These are phyloP conservation scores for Euplagia quadripunctaria DNA, from an alignment of 2,888 invertebrate genomes.

Conservation along the genomic window DNA sequence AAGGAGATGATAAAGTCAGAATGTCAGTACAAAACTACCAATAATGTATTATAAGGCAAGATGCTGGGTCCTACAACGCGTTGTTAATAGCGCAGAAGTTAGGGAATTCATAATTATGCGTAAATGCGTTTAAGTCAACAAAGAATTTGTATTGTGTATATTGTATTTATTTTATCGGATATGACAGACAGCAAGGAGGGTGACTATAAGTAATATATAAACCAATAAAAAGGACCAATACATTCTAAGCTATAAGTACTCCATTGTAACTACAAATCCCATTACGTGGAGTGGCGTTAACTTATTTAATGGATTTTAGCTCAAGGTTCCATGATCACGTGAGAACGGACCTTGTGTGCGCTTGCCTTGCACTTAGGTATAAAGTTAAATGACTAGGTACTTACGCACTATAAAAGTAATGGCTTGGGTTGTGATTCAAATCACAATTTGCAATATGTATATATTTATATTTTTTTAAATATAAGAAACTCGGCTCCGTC, in stretches of 20 bases:
- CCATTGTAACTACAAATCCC: constrained; percentile 29
- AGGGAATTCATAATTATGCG: neutral
- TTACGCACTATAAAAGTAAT: constrained; percentile 1
- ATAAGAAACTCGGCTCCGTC: too few relatives aligned
- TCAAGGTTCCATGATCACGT: constrained; percentile 47
- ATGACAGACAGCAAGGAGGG: neutral
- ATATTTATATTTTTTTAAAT: too few relatives aligned
- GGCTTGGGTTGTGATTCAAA: constrained; percentile 17
- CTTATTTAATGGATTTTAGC: constrained; percentile 35
- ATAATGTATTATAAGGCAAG: neutral
- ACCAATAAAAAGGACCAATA: neutral
- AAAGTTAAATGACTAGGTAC: constrained; percentile 10
- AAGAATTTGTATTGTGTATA: too few relatives aligned
- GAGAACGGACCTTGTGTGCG: constrained; percentile 39
- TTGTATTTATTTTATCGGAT: too few relatives aligned
- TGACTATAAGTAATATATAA: neutral
- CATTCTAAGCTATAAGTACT: constrained; percentile 7
- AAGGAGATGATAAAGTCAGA: neutral
- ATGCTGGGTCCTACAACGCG: neutral
- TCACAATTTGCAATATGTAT: constrained; percentile 29
- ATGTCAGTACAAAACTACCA: neutral
- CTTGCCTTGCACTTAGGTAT: constrained; percentile 34
- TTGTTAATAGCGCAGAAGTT: neutral
- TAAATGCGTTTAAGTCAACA: neutral
- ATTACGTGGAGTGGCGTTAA: constrained; percentile 34